These are phyloP conservation scores for Heteropelma amictum DNA, from an alignment of 2,888 invertebrate genomes.

Conservation along the genomic window DNA sequence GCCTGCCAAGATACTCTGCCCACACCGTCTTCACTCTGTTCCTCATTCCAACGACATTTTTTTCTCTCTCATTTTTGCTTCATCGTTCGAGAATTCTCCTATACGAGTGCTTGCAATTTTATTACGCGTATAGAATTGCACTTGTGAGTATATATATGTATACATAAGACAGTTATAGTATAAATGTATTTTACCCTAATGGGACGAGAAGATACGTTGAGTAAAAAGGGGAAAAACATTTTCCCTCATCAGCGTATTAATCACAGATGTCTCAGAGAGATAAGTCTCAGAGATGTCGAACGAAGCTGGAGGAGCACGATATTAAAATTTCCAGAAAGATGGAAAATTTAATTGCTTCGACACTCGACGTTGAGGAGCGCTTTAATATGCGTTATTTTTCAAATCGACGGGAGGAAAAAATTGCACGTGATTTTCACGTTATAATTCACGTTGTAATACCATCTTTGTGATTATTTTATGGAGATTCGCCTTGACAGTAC, in stretches of 20 bases:
- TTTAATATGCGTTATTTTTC: too few species aligned
- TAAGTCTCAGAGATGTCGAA: neutral
- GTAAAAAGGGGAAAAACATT: constrained; percentile 11
- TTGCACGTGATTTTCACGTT: too few species aligned
- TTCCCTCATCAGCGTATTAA: constrained; percentile 36
- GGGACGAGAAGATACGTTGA: neutral
- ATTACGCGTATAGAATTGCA: neutral
- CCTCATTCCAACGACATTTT: constrained; percentile 37
- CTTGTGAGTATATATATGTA: neutral
- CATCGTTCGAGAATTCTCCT: constrained; percentile 25
- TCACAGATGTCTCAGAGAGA: neutral
- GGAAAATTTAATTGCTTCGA: too few species aligned
- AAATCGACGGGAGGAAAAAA: too few species aligned
- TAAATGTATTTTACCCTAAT: neutral
- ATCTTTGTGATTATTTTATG: too few species aligned
- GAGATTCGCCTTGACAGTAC: too few species aligned
- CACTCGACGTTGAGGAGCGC: too few species aligned
- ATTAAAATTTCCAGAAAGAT: too few species aligned
- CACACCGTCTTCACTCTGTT: constrained; percentile 40
- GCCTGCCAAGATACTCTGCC: constrained; percentile 21
- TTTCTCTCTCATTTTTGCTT: neutral
- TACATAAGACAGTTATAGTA: neutral
- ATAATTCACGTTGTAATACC: too few species aligned
- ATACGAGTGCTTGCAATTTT: neutral
- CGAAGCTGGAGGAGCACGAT: too few species aligned